Evolutionary conservation across 1,140 invertebrate species (phyloP).

Genomic region (Dinothrombium tinctorium): DNA sequence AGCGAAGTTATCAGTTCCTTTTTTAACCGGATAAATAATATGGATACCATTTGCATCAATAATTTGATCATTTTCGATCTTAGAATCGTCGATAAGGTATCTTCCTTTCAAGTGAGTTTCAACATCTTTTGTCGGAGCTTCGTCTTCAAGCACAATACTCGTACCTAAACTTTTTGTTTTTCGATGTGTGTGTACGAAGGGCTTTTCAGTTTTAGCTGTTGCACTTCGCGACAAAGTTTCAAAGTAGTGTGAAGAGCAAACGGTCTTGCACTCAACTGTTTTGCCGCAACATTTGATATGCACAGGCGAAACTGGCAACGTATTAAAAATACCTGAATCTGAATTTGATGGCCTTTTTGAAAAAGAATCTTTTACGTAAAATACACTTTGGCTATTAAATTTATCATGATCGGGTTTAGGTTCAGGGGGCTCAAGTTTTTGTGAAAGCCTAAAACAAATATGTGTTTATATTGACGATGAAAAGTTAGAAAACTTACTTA

Average conservation of each 20-base stretch:
- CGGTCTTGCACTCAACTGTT: no score
- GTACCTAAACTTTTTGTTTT: constrained; percentile 66
- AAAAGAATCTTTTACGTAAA: no score
- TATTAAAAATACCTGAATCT: no score
- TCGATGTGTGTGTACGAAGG: constrained; percentile 50
- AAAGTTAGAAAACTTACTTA: constrained; percentile 51
- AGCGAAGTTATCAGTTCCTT: no score
- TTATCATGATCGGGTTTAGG: neutral
- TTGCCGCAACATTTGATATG: no score
- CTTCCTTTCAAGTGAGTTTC: neutral
- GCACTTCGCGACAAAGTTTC: no score
- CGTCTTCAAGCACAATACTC: constrained; percentile 18
- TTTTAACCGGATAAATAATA: no score
- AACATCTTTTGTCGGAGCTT: neutral
- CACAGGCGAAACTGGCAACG: no score
- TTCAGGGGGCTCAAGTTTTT: constrained; percentile 49
- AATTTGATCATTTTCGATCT: neutral
- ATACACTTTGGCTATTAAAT: constrained; percentile 2
- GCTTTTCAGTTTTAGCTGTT: no score
- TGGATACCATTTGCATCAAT: neutral
- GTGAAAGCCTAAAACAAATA: constrained; percentile 33
- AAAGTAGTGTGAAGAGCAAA: no score
- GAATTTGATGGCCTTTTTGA: no score
- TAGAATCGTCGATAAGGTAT: neutral
- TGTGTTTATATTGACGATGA: constrained; percentile 1